phyloP scores from a whole-genome alignment of 2,888 invertebrate species.

The Perizoma flavofasciatum region DNA sequence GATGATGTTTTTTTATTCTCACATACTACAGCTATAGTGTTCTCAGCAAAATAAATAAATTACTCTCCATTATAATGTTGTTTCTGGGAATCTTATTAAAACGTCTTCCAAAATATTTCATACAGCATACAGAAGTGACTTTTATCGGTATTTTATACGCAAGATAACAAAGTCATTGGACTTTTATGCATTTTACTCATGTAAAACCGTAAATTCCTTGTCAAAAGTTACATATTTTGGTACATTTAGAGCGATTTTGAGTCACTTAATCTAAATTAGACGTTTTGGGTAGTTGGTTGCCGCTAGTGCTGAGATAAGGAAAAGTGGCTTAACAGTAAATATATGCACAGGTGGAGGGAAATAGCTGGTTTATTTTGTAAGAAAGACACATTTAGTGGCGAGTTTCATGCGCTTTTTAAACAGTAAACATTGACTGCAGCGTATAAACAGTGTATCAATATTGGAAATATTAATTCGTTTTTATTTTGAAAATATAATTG shows the following conservation, averaged over 20 bases:
- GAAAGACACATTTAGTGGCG: too few species aligned
- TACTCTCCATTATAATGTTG: constrained; percentile 6
- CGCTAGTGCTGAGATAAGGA: constrained; percentile 50
- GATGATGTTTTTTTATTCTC: too few species aligned
- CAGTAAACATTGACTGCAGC: too few species aligned
- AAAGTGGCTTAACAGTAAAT: constrained; percentile 70
- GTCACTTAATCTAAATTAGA: constrained; percentile 61
- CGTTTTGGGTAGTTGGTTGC: constrained; percentile 49
- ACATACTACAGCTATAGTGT: too few species aligned
- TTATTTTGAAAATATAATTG: too few species aligned
- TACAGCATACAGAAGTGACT: constrained; percentile 34
- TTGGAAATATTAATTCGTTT: too few species aligned
- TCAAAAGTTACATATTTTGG: constrained; percentile 28
- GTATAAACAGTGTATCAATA: too few species aligned
- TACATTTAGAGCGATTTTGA: constrained; percentile 30
- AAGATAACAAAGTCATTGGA: constrained; percentile 31
- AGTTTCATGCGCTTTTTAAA: too few species aligned
- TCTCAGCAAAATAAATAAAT: too few species aligned
- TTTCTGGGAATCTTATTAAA: constrained; percentile 31
- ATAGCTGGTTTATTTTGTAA: constrained; percentile 21
- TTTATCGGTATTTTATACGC: constrained; percentile 48
- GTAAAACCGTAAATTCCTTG: constrained; percentile 36
- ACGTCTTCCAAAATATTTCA: constrained; percentile 31
- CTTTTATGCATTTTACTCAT: constrained; percentile 35
- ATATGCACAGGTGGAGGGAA: constrained; percentile 26